Evolutionary conservation across 1,140 invertebrate genomes (phyloP).

Genomic region (Drosophila persimilis): DNA sequence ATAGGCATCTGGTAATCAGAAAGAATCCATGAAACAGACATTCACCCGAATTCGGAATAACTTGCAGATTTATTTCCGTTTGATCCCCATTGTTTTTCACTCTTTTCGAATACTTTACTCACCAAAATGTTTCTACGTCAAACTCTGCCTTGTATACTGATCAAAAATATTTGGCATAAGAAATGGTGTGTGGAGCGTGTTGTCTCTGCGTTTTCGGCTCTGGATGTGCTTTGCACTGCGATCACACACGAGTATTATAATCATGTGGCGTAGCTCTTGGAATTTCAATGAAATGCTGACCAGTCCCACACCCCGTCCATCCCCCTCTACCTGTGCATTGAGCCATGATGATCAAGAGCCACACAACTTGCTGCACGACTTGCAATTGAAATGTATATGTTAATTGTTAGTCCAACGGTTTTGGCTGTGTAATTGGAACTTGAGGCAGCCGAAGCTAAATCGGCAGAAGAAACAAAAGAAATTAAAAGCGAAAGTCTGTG

Average conservation of each 20-base stretch:
- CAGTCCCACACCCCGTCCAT: neutral
- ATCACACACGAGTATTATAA: conserved; percentile 56
- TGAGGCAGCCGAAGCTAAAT: conserved; percentile 28
- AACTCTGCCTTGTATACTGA: neutral
- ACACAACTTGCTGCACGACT: conserved; percentile 14
- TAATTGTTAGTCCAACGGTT: conserved; percentile 46
- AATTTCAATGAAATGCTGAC: conserved; percentile 62
- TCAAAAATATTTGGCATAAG: conserved; percentile 29
- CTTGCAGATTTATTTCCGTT: neutral
- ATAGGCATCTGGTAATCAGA: no score
- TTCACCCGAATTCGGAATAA: neutral
- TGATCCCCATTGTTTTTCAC: conserved; percentile 2
- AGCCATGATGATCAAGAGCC: conserved; percentile 17
- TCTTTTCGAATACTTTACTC: neutral
- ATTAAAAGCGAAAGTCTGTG: conserved; percentile 66
- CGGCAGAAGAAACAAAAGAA: conserved; percentile 52
- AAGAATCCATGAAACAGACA: no score
- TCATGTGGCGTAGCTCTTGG: conserved; percentile 43
- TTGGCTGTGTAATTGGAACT: conserved; percentile 46
- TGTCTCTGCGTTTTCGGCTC: conserved; percentile 43
- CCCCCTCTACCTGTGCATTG: neutral
- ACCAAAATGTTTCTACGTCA: conserved; percentile 23
- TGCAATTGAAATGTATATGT: conserved; percentile 41
- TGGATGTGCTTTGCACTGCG: conserved; percentile 50
- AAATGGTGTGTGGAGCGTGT: conserved; percentile 29